Conservation (phyloP, 2,113 vertebrate genomes). For the Pampusana beccarii region DNA sequence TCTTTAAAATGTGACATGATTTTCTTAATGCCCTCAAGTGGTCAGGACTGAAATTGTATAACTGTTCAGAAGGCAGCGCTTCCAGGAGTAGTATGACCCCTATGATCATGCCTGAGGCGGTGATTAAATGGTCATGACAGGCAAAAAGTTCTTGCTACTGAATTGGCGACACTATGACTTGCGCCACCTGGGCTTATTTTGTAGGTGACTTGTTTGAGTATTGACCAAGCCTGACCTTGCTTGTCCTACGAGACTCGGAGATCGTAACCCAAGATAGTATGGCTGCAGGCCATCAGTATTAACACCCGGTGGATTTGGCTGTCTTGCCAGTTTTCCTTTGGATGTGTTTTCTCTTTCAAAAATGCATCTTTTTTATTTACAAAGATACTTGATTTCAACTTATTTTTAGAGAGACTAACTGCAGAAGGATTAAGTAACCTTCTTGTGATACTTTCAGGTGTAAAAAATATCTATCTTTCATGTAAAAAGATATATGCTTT, state of each 20-base stretch:
- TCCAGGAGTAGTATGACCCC: neutral
- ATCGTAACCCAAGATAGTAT: neutral
- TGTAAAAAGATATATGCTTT: neutral
- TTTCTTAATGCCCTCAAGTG: neutral
- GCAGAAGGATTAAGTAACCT: neutral
- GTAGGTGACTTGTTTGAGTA: neutral
- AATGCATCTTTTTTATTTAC: neutral
- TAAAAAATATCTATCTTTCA: neutral
- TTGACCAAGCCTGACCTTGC: neutral
- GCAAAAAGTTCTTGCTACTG: neutral
- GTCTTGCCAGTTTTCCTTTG: neutral
- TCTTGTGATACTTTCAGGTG: neutral
- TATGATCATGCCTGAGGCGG: neutral
- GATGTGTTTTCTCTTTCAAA: neutral
- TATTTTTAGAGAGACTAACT: neutral
- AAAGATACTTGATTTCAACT: neutral
- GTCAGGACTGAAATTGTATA: neutral
- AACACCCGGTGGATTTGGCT: neutral
- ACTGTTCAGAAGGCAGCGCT: neutral
- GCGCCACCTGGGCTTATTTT: neutral
- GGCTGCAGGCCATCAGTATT: neutral
- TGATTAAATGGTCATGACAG: neutral
- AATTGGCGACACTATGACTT: neutral
- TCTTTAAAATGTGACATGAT: neutral
- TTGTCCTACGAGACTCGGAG: neutral